Evolutionary conservation across 2,113 vertebrate genomes (phyloP).

Genomic region (Zosterops hypoxanthus): DNA sequence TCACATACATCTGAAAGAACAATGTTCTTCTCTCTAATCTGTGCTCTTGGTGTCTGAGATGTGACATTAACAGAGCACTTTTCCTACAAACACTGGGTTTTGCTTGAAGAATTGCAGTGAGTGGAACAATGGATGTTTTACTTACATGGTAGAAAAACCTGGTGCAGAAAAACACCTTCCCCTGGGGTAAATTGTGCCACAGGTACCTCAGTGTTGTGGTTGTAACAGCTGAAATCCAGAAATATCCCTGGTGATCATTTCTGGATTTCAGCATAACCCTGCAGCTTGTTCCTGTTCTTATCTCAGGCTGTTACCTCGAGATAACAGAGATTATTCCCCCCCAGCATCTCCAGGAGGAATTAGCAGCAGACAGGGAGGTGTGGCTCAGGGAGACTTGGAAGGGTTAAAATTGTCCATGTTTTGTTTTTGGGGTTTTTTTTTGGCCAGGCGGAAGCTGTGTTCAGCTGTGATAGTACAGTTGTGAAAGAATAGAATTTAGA

Average conservation of each 20-base stretch:
- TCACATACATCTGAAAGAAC: not conserved
- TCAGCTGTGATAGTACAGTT: not conserved
- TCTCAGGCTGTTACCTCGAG: not conserved
- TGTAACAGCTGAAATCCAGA: not conserved
- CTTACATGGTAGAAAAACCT: no score
- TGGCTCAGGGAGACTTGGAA: not conserved
- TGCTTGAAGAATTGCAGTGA: not conserved
- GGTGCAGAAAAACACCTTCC: not conserved
- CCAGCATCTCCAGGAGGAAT: not conserved
- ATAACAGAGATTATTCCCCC: no score
- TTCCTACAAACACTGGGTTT: not conserved
- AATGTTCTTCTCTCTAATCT: not conserved
- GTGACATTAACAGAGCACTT: not conserved
- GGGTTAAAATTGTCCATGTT: not conserved
- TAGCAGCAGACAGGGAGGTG: not conserved
- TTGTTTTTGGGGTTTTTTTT: not conserved
- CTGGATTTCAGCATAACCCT: not conserved
- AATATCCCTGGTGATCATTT: not conserved
- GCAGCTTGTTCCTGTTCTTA: not conserved
- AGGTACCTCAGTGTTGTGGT: fast-evolving
- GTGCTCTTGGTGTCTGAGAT: not conserved
- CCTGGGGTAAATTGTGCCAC: not conserved
- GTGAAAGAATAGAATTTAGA: not conserved
- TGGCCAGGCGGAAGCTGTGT: not conserved
- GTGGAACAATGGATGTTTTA: not conserved